phyloP scores from a whole-genome alignment of 2,797 vertebrate genomes.

The Argyrosomus regius region DNA sequence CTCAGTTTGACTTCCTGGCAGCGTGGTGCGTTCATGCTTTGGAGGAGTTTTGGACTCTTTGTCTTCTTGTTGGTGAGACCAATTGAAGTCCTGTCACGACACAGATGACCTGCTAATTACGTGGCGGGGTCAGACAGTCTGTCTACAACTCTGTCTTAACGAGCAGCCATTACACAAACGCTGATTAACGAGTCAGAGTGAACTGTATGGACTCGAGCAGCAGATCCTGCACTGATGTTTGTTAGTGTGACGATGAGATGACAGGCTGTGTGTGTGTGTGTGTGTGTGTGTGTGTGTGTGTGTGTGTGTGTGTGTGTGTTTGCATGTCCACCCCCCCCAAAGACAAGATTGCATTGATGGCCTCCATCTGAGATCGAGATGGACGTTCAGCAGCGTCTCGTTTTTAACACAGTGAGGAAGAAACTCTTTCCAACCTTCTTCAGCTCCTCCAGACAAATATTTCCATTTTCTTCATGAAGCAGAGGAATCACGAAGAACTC shows the following conservation, averaged over 20 bases:
- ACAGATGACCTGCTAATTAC: not conserved
- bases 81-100: not conserved
- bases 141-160: conserved; percentile 62
- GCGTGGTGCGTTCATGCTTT: conserved; percentile 26
- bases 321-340: conserved; percentile 38
- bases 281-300: conserved; percentile 20
- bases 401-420: conserved; percentile 13
- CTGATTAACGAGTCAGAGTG: no score
- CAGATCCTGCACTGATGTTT: not conserved
- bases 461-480: not conserved
- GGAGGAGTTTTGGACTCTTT: no score
- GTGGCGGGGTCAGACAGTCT: conserved; percentile 22
- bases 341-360: conserved; percentile 58
- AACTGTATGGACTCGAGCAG: not conserved
- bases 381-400: conserved; percentile 7
- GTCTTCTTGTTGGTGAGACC: no score
- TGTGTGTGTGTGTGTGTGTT: conserved; percentile 14
- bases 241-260: not conserved
- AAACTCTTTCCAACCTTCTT: not conserved
- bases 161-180: conserved; percentile 19
- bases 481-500: not conserved
- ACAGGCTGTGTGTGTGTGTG: conserved; percentile 1
- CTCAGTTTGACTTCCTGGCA: conserved; percentile 19
- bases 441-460: conserved; percentile 18
- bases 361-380: conserved; percentile 5